Conservation (phyloP, 2,888 invertebrate genomes). For the Axea sp. region DNA sequence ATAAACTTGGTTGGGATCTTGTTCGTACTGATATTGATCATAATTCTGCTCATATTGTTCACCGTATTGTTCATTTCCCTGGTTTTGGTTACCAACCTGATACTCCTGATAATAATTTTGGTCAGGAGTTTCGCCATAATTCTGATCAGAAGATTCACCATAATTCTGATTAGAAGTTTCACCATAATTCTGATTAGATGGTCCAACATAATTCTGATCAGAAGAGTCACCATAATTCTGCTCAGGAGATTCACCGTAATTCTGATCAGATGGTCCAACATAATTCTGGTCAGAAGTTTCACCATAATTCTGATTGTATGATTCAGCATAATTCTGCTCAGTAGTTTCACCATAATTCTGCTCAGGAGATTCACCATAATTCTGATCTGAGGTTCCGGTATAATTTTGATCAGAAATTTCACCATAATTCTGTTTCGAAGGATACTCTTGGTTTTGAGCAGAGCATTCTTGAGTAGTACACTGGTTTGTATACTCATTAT, state of each 20-base stretch:
- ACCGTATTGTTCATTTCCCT: slow-evolving; percentile 10
- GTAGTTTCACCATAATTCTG: slow-evolving; percentile 33
- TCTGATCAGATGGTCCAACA: slow-evolving; percentile 18
- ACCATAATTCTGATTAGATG: slow-evolving; percentile 12
- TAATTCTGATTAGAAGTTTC: slow-evolving; percentile 37
- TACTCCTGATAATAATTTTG: slow-evolving; percentile 44
- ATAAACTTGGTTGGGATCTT: slow-evolving; percentile 60
- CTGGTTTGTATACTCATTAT: slow-evolving; percentile 2
- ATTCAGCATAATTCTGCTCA: slow-evolving; percentile 13
- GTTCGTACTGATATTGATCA: slow-evolving; percentile 47
- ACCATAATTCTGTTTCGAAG: slow-evolving; percentile 16
- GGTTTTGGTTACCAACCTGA: slow-evolving; percentile 37
- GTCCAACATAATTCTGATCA: slow-evolving; percentile 46
- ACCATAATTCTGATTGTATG: slow-evolving; percentile 36
- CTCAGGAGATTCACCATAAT: slow-evolving; percentile 17
- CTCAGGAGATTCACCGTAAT: slow-evolving; percentile 28
- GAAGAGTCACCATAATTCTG: slow-evolving; percentile 21
- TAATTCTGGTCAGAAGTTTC: slow-evolving; percentile 30
- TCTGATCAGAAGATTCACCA: background rate
- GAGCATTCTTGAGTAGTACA: background rate
- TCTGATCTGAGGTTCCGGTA: slow-evolving; percentile 20
- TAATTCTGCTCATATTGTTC: slow-evolving; percentile 32
- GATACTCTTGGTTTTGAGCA: slow-evolving; percentile 33
- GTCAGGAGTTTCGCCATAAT: slow-evolving; percentile 7
- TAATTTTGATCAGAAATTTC: slow-evolving; percentile 37